Conservation (phyloP, 2,888 invertebrate species). For the Cyclophora albipunctata region DNA sequence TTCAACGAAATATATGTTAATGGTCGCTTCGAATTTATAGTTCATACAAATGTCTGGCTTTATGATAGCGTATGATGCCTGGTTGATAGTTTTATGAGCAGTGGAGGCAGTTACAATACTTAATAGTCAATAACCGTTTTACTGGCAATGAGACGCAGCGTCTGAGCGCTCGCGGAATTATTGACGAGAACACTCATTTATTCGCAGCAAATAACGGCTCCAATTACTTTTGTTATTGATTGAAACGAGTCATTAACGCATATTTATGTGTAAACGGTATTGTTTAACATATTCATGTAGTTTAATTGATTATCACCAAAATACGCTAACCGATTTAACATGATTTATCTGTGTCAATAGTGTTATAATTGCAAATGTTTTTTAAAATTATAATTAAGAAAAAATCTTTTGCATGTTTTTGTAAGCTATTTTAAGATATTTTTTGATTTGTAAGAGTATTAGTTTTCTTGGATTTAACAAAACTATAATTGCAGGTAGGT, state of each 20-base stretch:
- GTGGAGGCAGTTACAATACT: not conserved
- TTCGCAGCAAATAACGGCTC: not conserved
- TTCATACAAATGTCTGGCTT: not conserved
- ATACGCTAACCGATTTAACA: no score
- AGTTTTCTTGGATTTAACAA: no score
- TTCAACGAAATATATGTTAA: conserved; percentile 17
- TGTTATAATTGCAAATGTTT: no score
- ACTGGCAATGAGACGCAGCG: not conserved
- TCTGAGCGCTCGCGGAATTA: not conserved
- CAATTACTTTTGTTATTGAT: not conserved
- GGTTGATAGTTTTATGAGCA: not conserved
- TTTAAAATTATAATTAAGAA: no score
- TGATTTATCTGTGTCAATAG: no score
- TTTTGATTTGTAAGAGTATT: no score
- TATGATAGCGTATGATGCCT: not conserved
- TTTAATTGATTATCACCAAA: no score
- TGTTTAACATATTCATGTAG: no score
- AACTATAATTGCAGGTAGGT: no score
- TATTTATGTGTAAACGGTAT: not conserved
- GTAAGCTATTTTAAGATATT: no score
- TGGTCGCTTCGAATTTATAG: conserved; percentile 1
- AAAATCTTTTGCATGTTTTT: no score
- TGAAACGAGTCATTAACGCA: not conserved
- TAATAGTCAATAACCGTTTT: not conserved
- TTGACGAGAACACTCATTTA: not conserved